Evolutionary conservation across 92 coral and sea anemone genomes (phyloP).

Genomic region (Porites cylindrica): DNA sequence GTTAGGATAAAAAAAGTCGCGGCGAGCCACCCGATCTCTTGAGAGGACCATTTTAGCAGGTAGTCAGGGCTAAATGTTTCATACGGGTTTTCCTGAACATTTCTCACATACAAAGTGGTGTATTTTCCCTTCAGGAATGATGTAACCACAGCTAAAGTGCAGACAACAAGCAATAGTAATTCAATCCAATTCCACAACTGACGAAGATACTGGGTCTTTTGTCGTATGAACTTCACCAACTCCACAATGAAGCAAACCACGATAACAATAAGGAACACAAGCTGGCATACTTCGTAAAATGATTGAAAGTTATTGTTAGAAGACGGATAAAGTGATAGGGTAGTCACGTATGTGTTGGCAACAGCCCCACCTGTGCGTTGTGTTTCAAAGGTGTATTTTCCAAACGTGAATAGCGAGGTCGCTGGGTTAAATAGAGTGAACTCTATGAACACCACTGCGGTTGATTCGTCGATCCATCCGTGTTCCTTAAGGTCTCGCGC

Average conservation of each 20-base stretch:
- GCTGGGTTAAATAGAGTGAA: slow-evolving; percentile 63
- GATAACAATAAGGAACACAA: slow-evolving; percentile 74
- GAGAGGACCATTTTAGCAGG: slow-evolving; percentile 75
- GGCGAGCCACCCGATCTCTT: slow-evolving; percentile 67
- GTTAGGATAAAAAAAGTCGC: slow-evolving; percentile 78
- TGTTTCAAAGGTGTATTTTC: slow-evolving; percentile 69
- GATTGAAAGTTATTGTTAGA: slow-evolving; percentile 61
- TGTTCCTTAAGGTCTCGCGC: slow-evolving; percentile 49
- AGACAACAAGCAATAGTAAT: slow-evolving; percentile 55
- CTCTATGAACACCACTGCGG: slow-evolving; percentile 77
- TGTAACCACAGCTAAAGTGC: slow-evolving; percentile 70
- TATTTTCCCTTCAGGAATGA: slow-evolving; percentile 78
- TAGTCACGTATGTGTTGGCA: slow-evolving; percentile 51
- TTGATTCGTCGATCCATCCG: slow-evolving; percentile 74
- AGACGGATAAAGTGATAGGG: slow-evolving; percentile 71
- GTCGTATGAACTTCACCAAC: slow-evolving; percentile 67
- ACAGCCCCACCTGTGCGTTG: slow-evolving; percentile 60
- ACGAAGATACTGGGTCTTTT: slow-evolving; percentile 53
- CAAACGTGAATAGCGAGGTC: slow-evolving; percentile 69
- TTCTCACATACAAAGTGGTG: slow-evolving; percentile 73
- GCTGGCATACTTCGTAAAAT: slow-evolving; percentile 78
- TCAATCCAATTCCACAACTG: slow-evolving; percentile 89
- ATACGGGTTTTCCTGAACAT: slow-evolving; percentile 75
- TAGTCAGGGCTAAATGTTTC: slow-evolving; percentile 77
- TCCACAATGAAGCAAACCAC: slow-evolving; percentile 68